Evolutionary conservation across 1,140 invertebrate species (phyloP), one percentile per base, ranked within the genome.

Genomic region (Sycophila sp.): DNA sequence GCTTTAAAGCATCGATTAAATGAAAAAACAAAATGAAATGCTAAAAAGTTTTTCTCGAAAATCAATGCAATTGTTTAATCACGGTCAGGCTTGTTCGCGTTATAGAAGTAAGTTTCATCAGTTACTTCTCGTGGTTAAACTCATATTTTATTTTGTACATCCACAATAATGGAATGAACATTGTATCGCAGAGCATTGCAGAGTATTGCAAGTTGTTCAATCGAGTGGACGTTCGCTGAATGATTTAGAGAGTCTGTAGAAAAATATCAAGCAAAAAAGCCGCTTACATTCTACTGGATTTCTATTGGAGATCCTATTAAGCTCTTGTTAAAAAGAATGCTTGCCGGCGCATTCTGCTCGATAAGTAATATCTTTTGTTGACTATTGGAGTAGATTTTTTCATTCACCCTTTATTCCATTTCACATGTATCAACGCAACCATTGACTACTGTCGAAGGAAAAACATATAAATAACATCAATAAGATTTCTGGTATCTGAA

Each of bases 321-420:
- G 17, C 32, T 58, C 17, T 58, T 58, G 32, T 36, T 58, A 22
- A 32, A 36, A 55, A 32, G 15, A 30, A 22, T 36, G 32, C 55
- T 58, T 36, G 30, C 22, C 22, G 51, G 17, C 15, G 30, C 30
- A 58, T 58, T 58, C 55, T 36, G 55, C 19, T 58, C 38, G 2
- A 34, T 58, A 36, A 58, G 55, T 38, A 55, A 55, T 55, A 55
- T 55, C 51, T 55, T 55, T 55, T 55, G 32, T 32, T 55, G 51
- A 32, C 51, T 55, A 8, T 30, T 2, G n/a, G 32, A 4, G 15
- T 30, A 55, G 10, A 55, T 28, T 55, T 28, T 28, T 15, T 30
- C 26, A 4, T 51, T 5, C 15, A 30, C 17, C 8, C 28, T 32
- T 55, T 55, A 30, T 13, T n/a, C 6, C 28, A 30, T 55, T 13